Evolutionary conservation across 2,797 vertebrate genomes (phyloP).

Genomic region (Cephalopachus bancanus): DNA sequence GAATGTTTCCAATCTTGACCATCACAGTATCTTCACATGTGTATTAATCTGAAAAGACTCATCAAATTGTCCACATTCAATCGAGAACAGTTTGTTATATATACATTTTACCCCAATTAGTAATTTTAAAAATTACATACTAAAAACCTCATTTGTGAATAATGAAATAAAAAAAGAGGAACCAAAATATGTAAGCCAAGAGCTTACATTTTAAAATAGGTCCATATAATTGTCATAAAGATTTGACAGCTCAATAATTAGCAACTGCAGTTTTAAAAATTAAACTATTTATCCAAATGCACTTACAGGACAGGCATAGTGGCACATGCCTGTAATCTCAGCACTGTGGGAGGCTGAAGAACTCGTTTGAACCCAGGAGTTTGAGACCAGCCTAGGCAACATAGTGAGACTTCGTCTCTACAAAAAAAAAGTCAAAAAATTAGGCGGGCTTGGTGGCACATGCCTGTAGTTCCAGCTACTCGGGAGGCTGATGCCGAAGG

Average conservation of each 20-base stretch:
- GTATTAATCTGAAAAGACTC: not conserved
- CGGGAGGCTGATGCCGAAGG: too few species aligned
- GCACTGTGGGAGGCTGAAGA: too few species aligned
- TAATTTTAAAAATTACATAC: slow-evolving; percentile 9
- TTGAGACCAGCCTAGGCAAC: too few species aligned
- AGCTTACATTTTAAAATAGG: not conserved
- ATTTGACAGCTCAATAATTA: not conserved
- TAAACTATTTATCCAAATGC: not conserved
- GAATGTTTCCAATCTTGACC: not conserved
- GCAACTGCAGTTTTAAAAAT: not conserved
- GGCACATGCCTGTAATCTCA: too few species aligned
- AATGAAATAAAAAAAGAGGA: not conserved
- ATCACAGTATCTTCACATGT: not conserved
- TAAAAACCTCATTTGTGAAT: not conserved
- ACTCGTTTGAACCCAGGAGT: too few species aligned
- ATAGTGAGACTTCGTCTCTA: too few species aligned
- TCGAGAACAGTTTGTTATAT: not conserved
- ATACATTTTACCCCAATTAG: not conserved
- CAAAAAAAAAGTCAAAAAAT: too few species aligned
- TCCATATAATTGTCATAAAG: not conserved
- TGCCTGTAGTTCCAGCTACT: too few species aligned
- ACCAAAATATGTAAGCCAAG: slow-evolving; percentile 4
- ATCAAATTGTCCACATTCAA: not conserved
- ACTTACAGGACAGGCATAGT: not conserved
- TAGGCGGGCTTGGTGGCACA: too few species aligned